A percentile compares a stretch with the other conserved stretches of the same genome.
Conservation (phyloP, 2,113 vertebrate genomes). For the Scalopus aquaticus region DNA sequence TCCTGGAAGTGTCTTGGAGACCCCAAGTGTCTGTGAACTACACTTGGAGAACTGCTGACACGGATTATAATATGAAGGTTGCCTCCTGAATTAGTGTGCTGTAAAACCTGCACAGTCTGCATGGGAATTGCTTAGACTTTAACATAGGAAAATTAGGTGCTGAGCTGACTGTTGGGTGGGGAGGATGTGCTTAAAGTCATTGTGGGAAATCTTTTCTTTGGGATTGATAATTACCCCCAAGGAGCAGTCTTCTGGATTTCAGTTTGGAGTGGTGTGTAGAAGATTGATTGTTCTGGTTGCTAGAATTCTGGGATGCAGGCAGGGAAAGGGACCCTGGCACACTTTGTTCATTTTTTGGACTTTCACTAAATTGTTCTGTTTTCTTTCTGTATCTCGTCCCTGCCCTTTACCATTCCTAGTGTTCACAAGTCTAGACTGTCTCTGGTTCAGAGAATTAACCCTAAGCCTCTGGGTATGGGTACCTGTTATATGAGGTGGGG, state of each 20-base stretch:
- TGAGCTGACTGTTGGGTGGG: neutral
- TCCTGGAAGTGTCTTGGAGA: neutral
- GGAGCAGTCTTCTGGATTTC: neutral
- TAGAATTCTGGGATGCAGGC: neutral
- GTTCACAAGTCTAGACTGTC: constrained; percentile 4
- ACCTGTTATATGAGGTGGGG: neutral
- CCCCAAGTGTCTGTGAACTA: neutral
- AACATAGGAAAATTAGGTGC: neutral
- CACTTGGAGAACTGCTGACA: neutral
- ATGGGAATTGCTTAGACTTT: neutral
- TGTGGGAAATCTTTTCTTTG: neutral
- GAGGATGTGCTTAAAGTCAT: neutral
- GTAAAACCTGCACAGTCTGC: neutral
- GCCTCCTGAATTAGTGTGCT: neutral
- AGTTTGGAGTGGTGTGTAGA: neutral
- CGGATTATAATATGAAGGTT: neutral
- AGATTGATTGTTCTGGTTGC: neutral
- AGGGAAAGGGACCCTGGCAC: neutral
- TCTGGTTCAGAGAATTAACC: constrained; percentile 16
- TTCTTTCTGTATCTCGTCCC: neutral
- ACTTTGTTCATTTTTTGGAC: neutral
- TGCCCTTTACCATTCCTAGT: neutral
- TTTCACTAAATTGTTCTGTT: constrained; percentile 8
- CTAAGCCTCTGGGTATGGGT: neutral
- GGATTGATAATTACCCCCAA: neutral